A percentile compares a stretch with the other conserved stretches of the same genome.
These are phyloP conservation scores for Phylloscopus collybita DNA, from an alignment of 2,797 vertebrate genomes.

Conservation along the genomic window DNA sequence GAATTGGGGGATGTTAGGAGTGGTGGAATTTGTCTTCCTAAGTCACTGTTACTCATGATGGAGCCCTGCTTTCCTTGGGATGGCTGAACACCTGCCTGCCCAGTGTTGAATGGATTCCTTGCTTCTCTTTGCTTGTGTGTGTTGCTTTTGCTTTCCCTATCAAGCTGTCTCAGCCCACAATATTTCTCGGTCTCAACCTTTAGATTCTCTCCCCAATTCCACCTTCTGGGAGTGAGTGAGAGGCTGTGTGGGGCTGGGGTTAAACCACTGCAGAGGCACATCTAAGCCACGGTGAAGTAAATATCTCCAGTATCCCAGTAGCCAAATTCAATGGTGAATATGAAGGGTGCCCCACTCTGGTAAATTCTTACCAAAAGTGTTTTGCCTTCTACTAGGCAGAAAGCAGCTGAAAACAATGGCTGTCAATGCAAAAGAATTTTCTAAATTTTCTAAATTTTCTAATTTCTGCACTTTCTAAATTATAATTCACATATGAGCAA, in stretches of 20 bases:
- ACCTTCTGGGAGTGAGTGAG: fast-evolving
- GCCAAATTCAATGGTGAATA: not conserved
- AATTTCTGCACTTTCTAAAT: not conserved
- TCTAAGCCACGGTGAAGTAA: not conserved
- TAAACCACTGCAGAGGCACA: not conserved
- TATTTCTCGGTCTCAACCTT: not conserved
- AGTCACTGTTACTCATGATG: not conserved
- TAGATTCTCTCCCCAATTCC: not conserved
- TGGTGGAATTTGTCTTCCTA: too few relatives aligned
- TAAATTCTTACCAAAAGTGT: not conserved
- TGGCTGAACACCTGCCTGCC: not conserved
- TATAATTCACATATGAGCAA: not conserved
- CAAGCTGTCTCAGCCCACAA: not conserved
- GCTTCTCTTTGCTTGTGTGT: not conserved
- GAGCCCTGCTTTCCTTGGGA: not conserved
- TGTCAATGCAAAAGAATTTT: not conserved
- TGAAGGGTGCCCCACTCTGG: not conserved
- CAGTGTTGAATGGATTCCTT: not conserved
- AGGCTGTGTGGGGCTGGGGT: not conserved
- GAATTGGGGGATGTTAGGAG: not conserved
- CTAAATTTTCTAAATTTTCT: not conserved
- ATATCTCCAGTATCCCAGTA: not conserved
- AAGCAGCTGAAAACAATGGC: not conserved
- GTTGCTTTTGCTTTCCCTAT: not conserved
- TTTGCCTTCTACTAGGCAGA: not conserved